These are phyloP conservation scores for Crotalus viridis DNA, from an alignment of 2,113 vertebrate species.

Conservation along the genomic window DNA sequence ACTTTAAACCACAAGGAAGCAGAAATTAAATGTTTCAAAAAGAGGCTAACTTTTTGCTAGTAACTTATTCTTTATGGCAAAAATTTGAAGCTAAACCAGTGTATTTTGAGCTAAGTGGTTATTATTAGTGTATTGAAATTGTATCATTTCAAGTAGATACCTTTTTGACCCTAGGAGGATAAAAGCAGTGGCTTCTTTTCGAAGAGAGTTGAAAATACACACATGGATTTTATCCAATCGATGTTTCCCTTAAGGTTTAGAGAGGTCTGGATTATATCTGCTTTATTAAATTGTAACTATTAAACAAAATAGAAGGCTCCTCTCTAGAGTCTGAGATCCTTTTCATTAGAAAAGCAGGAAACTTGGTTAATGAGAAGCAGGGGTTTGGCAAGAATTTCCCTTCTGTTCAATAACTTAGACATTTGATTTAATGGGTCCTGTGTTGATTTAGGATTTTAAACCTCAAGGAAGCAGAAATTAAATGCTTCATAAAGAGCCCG, in stretches of 20 bases:
- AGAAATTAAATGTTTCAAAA: background rate
- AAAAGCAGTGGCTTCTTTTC: conserved; percentile 31
- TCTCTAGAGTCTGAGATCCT: conserved; percentile 30
- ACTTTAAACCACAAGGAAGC: conserved; percentile 36
- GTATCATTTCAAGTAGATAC: background rate
- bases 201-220: conserved; percentile 21
- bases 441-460: conserved; percentile 43
- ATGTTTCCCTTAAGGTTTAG: conserved; percentile 35
- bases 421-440: conserved; percentile 45
- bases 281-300: conserved; percentile 52
- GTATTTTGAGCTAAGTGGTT: background rate
- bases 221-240: conserved; percentile 42
- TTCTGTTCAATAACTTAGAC: conserved; percentile 33
- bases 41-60: background rate
- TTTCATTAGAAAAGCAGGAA: conserved; percentile 37
- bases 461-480: conserved; percentile 15
- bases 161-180: conserved; percentile 25
- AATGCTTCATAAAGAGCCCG: background rate
- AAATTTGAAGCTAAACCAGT: background rate
- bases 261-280: conserved; percentile 50
- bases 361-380: conserved; percentile 32
- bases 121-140: background rate
- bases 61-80: background rate
- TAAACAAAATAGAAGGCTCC: conserved; percentile 46
- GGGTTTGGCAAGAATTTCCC: conserved; percentile 41